Evolutionary conservation across 2,888 invertebrate genomes (phyloP).

Genomic region (Schrankia costaestrigalis): DNA sequence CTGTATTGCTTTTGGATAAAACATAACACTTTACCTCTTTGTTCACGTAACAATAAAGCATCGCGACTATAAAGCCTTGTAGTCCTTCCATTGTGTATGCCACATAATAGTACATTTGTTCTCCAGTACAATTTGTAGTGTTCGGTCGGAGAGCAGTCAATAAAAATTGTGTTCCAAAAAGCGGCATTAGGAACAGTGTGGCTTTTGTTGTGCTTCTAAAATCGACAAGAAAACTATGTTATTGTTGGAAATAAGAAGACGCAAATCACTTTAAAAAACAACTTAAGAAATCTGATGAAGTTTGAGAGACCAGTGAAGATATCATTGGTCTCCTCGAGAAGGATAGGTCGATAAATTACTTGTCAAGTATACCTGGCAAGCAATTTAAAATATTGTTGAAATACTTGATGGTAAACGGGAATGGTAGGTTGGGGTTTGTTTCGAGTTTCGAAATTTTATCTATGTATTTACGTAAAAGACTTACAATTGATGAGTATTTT

Average conservation of each 20-base stretch:
- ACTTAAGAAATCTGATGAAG: too few species aligned
- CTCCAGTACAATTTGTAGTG: slow-evolving; percentile 70
- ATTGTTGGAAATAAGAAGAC: too few species aligned
- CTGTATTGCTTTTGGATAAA: too few species aligned
- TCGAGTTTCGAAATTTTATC: not conserved
- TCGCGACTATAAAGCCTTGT: slow-evolving; percentile 83
- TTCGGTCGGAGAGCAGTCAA: slow-evolving; percentile 79
- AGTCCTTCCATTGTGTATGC: slow-evolving; percentile 81
- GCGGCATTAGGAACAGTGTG: slow-evolving; percentile 84
- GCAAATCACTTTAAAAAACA: too few species aligned
- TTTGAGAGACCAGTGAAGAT: too few species aligned
- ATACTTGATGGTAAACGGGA: too few species aligned
- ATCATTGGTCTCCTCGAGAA: too few species aligned
- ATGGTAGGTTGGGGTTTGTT: not conserved
- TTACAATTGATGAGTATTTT: slow-evolving; percentile 73
- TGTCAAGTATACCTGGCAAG: too few species aligned
- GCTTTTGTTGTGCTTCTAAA: slow-evolving; percentile 83
- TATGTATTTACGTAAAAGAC: slow-evolving; percentile 23
- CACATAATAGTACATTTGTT: slow-evolving; percentile 81
- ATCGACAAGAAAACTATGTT: slow-evolving; percentile 3
- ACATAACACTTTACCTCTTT: slow-evolving; percentile 76
- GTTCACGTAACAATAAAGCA: slow-evolving; percentile 84
- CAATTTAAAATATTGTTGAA: too few species aligned
- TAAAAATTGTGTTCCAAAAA: slow-evolving; percentile 86
- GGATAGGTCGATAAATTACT: too few species aligned